Base-by-base conservation (phyloP, 2,113 vertebrate genomes). In the Taxidea taxus region DNA sequence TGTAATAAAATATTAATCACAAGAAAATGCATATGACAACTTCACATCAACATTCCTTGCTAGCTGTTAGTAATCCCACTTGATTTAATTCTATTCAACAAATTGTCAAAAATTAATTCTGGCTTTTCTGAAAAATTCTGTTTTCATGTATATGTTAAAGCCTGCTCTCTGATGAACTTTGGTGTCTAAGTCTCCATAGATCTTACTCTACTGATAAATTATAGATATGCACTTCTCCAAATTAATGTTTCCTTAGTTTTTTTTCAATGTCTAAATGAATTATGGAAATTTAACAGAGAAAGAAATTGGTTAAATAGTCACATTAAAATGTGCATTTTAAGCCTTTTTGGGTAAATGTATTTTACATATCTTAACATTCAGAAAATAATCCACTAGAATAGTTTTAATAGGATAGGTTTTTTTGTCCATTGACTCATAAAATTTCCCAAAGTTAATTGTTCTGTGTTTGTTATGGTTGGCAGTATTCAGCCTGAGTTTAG, bases 151-250 rank as follows among this genome's bases (percentile, higher is more conserved):
- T 94, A 95, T 84, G 94, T 34, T 37, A 82, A 98, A 94, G 81
- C 87, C 83, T 84, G 83, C 90, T 98, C 96, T 98, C 97, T 98
- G 95, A 91, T 83, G 94, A 98, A 97, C 70, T 88, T 98, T 94
- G 93, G 95, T 95, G 93, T 93, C 95, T 89, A 93, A 87, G 44
- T 80, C 92, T 96, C 75, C 81, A 47, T 86, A 97, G 97, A 97
- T 98, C 94, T 98, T 98, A 37, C 96, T 98, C 96, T 98, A 96
- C 93, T 97, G 96, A 98, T 97, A 98, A 98, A 97, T 68, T 98
- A 70, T 83, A 96, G 97, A 96, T 34, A 93, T 2, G 34, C 21
- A 83, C 94, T 95, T 75, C 97, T 96, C 96, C 98, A 97, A 96
- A 96, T 68, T 82, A 86, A 98, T 97, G 94, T 96, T 98, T 98